Conservation (phyloP, 2,797 vertebrate genomes). For the Florisuga fusca region DNA sequence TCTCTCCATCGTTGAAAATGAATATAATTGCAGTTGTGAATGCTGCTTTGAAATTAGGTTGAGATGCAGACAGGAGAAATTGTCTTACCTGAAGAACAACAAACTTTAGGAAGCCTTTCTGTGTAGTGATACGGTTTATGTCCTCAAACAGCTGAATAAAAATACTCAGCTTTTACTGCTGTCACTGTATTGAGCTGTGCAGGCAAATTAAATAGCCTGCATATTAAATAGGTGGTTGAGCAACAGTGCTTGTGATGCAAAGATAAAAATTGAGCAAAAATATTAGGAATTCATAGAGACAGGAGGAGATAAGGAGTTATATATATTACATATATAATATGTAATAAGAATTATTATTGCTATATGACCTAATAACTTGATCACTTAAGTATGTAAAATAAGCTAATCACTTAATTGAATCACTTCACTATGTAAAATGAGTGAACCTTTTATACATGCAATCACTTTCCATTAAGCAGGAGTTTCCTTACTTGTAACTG, state of each 20-base stretch:
- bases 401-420: background rate
- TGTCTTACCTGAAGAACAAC: background rate
- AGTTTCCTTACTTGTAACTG: background rate
- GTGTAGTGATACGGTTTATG: fast-evolving
- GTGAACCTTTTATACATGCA: background rate
- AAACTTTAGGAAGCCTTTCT: background rate
- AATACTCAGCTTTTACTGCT: background rate
- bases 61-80: background rate
- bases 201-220: background rate
- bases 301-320: background rate
- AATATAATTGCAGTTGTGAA: background rate
- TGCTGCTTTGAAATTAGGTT: background rate
- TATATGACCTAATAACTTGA: background rate
- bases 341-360: background rate
- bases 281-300: background rate
- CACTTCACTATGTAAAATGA: background rate
- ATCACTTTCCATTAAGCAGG: background rate
- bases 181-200: background rate
- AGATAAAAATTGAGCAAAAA: background rate
- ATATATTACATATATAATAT: too few species aligned
- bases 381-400: background rate
- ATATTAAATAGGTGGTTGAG: background rate
- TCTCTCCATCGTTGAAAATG: background rate
- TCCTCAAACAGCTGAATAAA: background rate
- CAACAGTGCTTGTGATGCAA: background rate